Evolutionary conservation across 2,888 invertebrate species (phyloP).

Genomic region (Pollenia angustigena): DNA sequence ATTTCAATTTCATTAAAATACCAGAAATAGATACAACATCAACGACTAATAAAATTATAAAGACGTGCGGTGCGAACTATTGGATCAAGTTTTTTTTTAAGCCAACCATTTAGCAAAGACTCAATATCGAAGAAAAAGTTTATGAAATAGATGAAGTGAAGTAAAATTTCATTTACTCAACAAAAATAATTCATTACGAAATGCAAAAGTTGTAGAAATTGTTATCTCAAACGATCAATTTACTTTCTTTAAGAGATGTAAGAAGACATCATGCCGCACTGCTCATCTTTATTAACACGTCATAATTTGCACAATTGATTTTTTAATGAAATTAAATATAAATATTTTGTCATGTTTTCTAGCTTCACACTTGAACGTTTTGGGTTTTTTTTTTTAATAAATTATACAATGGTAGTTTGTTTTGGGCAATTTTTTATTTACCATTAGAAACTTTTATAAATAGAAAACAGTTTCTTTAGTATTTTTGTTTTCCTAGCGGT

Average conservation of each 20-base stretch:
- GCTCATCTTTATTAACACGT: neutral
- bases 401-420: slow-evolving; percentile 12
- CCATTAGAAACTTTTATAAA: neutral
- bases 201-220: neutral
- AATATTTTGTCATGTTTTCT: slow-evolving; percentile 29
- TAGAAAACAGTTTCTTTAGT: neutral
- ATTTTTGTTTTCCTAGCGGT: neutral
- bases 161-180: slow-evolving; percentile 32
- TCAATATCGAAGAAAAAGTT: neutral
- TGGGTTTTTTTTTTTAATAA: neutral
- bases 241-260: slow-evolving; percentile 42
- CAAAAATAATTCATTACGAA: slow-evolving; percentile 50
- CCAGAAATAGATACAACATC: slow-evolving; percentile 28
- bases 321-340: slow-evolving; percentile 2
- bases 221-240: slow-evolving; percentile 33
- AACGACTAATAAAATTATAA: slow-evolving; percentile 14
- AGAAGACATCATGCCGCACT: slow-evolving; percentile 7
- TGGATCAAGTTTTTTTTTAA: slow-evolving; percentile 32
- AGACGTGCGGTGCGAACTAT: slow-evolving; percentile 31
- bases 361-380: slow-evolving; percentile 9
- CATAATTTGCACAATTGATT: neutral
- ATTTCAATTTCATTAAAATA: slow-evolving; percentile 61
- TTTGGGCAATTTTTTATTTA: neutral
- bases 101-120: neutral
- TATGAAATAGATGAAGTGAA: slow-evolving; percentile 33